Evolutionary conservation across 2,113 vertebrate genomes (phyloP), one percentile per base, ranked within the genome.

Genomic region (Oxyruncus cristatus): DNA sequence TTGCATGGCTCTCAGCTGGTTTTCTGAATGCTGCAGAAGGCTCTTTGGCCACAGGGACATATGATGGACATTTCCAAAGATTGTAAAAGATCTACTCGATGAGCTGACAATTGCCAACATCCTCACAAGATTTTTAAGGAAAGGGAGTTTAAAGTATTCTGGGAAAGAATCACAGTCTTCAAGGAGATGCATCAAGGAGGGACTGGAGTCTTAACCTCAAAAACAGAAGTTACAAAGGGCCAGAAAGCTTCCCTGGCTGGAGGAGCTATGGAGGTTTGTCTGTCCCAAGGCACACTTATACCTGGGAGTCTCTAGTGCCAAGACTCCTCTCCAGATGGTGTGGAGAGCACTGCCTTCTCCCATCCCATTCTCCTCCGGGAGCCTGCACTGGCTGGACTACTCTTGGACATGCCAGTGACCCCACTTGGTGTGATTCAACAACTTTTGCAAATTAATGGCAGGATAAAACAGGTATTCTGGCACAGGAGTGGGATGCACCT

Each of bases 281-380:
- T 55, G 13, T 53, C 62, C 19, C 0, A 0, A 75, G 53, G 39
- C 49, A 44, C 24, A 4, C 32, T 35, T 47, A 3, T 4, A 46
- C 12, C 16, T 44, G 53, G 47, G 33, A 41, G 8, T 19, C 27
- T 81, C n/a, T 12, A 11, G 59, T 26, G 42, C 42, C 58, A 85
- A 53, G 35, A 11, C 20, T 47, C 8, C 22, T 18, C 46, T 61
- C 68, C 30, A 42, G 22, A 11, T 0, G 1, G 47, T 14, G 13
- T 6, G 39, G 41, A 74, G 15, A 61, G 35, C 22, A 24, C 37
- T 27, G 35, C 46, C 32, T 62, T 47, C 46, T 74, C 41, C 56
- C n/a, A 37, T 7, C 15, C 23, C 6, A 0, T 58, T 32, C n/a
- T 75, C 55, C 53, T 41, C 37, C 15, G 39, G 77, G n/a, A 84